phyloP scores from a whole-genome alignment of 2,113 vertebrate genomes.

The Pungitius pungitius region DNA sequence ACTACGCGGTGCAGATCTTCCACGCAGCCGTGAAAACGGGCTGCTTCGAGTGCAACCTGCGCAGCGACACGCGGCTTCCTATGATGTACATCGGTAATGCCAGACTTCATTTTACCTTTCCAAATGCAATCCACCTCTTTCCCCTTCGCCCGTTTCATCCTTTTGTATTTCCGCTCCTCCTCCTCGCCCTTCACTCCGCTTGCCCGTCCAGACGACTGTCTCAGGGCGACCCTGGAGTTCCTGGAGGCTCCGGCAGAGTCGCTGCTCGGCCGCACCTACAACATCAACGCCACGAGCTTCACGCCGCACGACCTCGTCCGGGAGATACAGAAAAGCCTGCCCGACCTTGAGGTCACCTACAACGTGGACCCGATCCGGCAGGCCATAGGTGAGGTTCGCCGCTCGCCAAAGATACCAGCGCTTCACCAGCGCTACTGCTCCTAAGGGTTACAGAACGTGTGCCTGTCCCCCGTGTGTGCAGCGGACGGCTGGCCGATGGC shows the following conservation, averaged over 20 bases:
- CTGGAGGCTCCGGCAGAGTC: conserved; percentile 84
- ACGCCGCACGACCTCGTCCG: conserved; percentile 84
- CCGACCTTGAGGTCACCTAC: conserved; percentile 86
- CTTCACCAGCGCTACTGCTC: neutral
- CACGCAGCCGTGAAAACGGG: conserved; percentile 84
- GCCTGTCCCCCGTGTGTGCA: conserved; percentile 46
- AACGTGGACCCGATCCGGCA: conserved; percentile 84
- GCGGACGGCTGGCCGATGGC: conserved; percentile 92
- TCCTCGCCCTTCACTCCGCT: neutral
- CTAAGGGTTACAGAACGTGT: neutral
- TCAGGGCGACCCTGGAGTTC: conserved; percentile 87
- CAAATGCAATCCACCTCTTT: neutral
- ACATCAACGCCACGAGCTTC: conserved; percentile 92
- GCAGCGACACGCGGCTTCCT: conserved; percentile 81
- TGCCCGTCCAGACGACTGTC: conserved; percentile 82
- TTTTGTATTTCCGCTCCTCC: neutral
- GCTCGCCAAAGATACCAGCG: neutral
- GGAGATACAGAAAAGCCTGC: conserved; percentile 86
- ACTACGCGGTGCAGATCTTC: conserved; percentile 93
- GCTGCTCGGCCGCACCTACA: conserved; percentile 89
- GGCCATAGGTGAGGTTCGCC: conserved; percentile 83
- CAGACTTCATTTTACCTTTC: neutral
- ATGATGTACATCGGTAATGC: conserved; percentile 88
- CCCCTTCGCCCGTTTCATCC: neutral
- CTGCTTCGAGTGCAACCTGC: conserved; percentile 88